A percentile compares a stretch with the other conserved stretches of the same genome.
Evolutionary conservation across 2,797 vertebrate genomes (phyloP).

Genomic region (Microchirus variegatus): DNA sequence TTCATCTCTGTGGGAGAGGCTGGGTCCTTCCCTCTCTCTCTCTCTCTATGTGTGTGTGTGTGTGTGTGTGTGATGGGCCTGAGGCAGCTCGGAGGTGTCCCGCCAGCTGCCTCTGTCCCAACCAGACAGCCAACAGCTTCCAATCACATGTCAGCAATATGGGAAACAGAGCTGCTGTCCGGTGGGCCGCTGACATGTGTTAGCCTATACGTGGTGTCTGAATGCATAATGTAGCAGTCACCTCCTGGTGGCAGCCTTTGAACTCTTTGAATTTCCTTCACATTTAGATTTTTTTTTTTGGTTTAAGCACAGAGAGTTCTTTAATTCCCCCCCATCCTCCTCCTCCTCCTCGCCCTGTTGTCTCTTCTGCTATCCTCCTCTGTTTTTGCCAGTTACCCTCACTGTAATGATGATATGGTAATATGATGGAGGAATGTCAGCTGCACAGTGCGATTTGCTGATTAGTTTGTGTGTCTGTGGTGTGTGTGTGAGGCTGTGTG

Average conservation of each 20-base stretch:
- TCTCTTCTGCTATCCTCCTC: slow-evolving; percentile 29
- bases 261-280: slow-evolving; percentile 25
- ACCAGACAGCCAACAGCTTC: slow-evolving; percentile 87
- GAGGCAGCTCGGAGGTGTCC: slow-evolving; percentile 75
- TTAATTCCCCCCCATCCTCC: slow-evolving; percentile 28
- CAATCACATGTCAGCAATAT: slow-evolving; percentile 85
- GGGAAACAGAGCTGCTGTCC: slow-evolving; percentile 83
- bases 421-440: slow-evolving; percentile 53
- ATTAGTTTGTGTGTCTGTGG: slow-evolving; percentile 64
- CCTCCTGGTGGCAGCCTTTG: slow-evolving; percentile 68
- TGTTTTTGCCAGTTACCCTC: slow-evolving; percentile 38
- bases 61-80: slow-evolving; percentile 60
- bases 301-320: slow-evolving; percentile 30
- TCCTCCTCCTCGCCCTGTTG: slow-evolving; percentile 18
- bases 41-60: slow-evolving; percentile 33
- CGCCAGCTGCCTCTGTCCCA: slow-evolving; percentile 81
- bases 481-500: slow-evolving; percentile 37
- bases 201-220: slow-evolving; percentile 75
- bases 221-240: slow-evolving; percentile 77
- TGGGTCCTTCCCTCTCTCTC: slow-evolving; percentile 37
- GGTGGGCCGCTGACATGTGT: slow-evolving; percentile 76
- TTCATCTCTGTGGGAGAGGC: slow-evolving; percentile 58
- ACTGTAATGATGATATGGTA: slow-evolving; percentile 51
- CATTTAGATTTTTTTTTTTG: not conserved
- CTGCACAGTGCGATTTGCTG: slow-evolving; percentile 60